A percentile compares a stretch with the other conserved stretches of the same genome.
These are phyloP conservation scores for Sanderia malayensis DNA, from an alignment of 30 jellyfish, hydroid and myxozoan species.

Conservation along the genomic window DNA sequence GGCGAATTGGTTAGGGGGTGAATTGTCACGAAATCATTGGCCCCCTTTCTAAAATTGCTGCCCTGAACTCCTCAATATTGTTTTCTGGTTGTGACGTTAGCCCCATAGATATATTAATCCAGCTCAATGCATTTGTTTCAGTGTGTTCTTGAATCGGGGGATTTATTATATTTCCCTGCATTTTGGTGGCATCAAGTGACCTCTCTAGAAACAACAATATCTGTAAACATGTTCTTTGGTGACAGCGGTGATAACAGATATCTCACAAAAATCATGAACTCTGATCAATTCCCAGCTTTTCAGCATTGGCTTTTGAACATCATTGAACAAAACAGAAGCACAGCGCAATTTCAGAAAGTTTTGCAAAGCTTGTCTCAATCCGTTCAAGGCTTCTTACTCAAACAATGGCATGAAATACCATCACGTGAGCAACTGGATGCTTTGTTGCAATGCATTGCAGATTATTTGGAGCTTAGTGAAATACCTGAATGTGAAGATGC, in stretches of 20 bases:
- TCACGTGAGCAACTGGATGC: slow-evolving; percentile 59
- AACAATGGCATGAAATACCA: slow-evolving; percentile 98
- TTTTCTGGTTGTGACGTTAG: too few species aligned
- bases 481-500: slow-evolving; percentile 39
- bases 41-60: too few species aligned
- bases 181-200: slow-evolving; percentile 99
- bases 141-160: slow-evolving; percentile 93
- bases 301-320: slow-evolving; percentile 90
- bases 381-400: slow-evolving; percentile 59
- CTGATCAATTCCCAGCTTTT: slow-evolving; percentile 85
- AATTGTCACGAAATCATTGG: too few species aligned
- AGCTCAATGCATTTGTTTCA: too few species aligned
- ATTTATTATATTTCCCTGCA: slow-evolving; percentile 92
- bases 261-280: slow-evolving; percentile 76
- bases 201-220: slow-evolving; percentile 71
- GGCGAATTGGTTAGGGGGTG: too few species aligned
- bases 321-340: slow-evolving; percentile 76
- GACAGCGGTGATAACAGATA: slow-evolving; percentile 75
- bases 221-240: slow-evolving; percentile 97
- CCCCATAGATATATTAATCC: too few species aligned
- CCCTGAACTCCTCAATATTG: too few species aligned
- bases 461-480: slow-evolving; percentile 53
- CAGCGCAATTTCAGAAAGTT: slow-evolving; percentile 70
- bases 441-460: slow-evolving; percentile 55
- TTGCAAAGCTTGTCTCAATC: slow-evolving; percentile 65